Conservation (phyloP, 2,113 vertebrate genomes). For the Sus scrofa region T2T-Sscrofa CM000828.6:44997501-44998000, state of each 20-base stretch:
- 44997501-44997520: background rate
- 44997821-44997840: background rate
- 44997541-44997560: background rate
- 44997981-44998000: background rate
- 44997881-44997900: background rate
- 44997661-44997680: slow-evolving; percentile 97
- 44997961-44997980: background rate
- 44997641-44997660: slow-evolving; percentile 97
- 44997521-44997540: background rate
- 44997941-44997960: background rate
- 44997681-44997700: slow-evolving; percentile 94
- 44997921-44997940: background rate
- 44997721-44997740: slow-evolving; percentile 69
- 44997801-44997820: background rate
- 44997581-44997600: slow-evolving; percentile 96
- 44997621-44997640: slow-evolving; percentile 97
- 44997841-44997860: background rate
- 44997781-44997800: background rate
- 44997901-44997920: background rate
- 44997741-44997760: background rate
- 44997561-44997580: slow-evolving; percentile 93
- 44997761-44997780: background rate
- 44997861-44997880: background rate
- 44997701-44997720: slow-evolving; percentile 94
- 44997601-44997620: slow-evolving; percentile 94